Evolutionary conservation across 2,888 invertebrate species (phyloP).

Genomic region (Eumerus sabulonum): DNA sequence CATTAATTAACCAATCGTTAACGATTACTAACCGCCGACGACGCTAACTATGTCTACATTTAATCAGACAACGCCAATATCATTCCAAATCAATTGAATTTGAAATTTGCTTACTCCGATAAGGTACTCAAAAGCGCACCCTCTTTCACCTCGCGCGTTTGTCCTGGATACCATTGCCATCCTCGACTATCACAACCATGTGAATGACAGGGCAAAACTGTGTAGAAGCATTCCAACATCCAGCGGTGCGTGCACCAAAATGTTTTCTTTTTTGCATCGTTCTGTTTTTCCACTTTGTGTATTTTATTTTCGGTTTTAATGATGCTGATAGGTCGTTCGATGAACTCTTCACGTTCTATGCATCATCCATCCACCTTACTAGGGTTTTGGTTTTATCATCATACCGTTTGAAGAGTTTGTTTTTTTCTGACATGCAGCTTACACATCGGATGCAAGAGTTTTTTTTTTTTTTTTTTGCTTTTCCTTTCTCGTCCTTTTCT

Average conservation of each 20-base stretch:
- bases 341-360: constrained; percentile 45
- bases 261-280: constrained; percentile 2
- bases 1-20: no score
- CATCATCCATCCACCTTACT: neutral
- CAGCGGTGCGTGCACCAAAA: constrained; percentile 34
- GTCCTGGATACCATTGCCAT: constrained; percentile 13
- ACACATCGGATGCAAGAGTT: constrained; percentile 19
- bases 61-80: constrained; percentile 65
- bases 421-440: constrained; percentile 54
- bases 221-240: constrained; percentile 24
- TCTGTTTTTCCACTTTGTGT: constrained; percentile 1
- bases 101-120: constrained; percentile 62
- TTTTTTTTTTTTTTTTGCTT: constrained; percentile 50
- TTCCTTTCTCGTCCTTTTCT: constrained; percentile 3
- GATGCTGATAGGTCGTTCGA: constrained; percentile 52
- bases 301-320: constrained; percentile 50
- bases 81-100: constrained; percentile 65
- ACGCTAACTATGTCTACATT: constrained; percentile 21
- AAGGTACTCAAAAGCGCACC: neutral
- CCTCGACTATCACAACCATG: no score
- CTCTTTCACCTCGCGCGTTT: neutral
- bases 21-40: no score
- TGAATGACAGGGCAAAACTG: constrained; percentile 14
- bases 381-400: neutral
- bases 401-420: constrained; percentile 27